Evolutionary conservation across 2,888 invertebrate genomes (phyloP).

Genomic region (Enchytraeus crypticus): DNA sequence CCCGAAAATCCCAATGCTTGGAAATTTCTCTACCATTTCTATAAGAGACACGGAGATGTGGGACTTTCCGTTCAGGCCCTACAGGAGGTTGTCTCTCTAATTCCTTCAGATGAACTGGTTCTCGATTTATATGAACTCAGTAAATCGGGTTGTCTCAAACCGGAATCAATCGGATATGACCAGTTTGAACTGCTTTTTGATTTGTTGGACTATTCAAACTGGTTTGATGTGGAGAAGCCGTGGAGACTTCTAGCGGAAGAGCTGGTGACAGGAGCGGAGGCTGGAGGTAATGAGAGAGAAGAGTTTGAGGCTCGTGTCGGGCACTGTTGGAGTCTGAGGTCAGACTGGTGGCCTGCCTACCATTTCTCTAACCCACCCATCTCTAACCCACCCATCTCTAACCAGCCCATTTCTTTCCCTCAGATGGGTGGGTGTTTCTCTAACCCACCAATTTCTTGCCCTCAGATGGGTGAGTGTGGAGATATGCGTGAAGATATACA

Average conservation of each 20-base stretch:
- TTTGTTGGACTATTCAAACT: neutral
- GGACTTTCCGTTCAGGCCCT: neutral
- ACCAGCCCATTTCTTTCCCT: neutral
- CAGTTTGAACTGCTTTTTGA: neutral
- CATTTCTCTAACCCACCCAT: neutral
- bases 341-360: neutral
- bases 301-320: neutral
- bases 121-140: neutral
- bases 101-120: neutral
- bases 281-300: neutral
- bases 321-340: neutral
- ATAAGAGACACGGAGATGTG: neutral
- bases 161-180: neutral
- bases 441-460: too few relatives aligned
- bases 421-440: too few relatives aligned
- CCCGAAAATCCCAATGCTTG: neutral
- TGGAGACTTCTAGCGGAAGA: neutral
- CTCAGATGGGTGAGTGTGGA: too few relatives aligned
- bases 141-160: neutral
- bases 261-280: neutral
- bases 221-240: neutral
- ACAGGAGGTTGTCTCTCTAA: neutral
- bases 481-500: too few relatives aligned
- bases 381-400: neutral
- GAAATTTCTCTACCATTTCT: neutral